phyloP scores from a whole-genome alignment of 2,113 vertebrate genomes.

The Dromas ardeola region DNA sequence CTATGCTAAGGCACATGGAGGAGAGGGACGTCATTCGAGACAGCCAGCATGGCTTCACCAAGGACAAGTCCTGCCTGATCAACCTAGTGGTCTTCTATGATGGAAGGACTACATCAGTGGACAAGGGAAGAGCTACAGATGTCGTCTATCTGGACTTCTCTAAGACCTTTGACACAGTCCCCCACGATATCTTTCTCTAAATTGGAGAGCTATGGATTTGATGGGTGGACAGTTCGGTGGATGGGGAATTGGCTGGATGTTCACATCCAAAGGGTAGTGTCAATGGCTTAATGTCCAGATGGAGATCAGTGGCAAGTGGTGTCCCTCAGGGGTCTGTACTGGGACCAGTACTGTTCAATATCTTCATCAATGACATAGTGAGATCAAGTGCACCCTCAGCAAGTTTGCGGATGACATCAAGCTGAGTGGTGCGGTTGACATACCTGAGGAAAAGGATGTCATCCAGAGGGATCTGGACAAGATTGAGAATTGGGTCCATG shows the following conservation, averaged over 20 bases:
- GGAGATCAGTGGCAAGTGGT: background rate
- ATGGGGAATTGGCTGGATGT: background rate
- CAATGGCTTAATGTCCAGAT: background rate
- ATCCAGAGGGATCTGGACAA: background rate
- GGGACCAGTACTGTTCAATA: background rate
- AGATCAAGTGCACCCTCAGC: background rate
- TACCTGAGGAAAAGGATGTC: background rate
- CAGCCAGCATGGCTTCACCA: background rate
- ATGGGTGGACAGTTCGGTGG: too few species aligned
- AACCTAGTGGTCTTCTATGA: background rate
- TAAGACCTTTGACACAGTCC: background rate
- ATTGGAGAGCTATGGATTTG: background rate
- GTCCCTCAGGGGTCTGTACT: background rate
- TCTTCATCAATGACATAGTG: background rate
- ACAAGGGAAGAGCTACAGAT: background rate
- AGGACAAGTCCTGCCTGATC: background rate
- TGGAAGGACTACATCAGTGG: background rate
- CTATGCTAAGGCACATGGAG: background rate
- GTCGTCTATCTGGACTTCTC: background rate
- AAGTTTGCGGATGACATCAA: background rate
- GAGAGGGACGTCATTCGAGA: background rate
- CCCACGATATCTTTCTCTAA: background rate
- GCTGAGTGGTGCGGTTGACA: background rate
- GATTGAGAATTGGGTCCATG: background rate
- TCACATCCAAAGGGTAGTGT: background rate